Percentiles rank a stretch among this genome's conserved stretches.
These are phyloP conservation scores for Ariolimax columbianus DNA, from an alignment of 2,888 invertebrate genomes.

Conservation along the genomic window DNA sequence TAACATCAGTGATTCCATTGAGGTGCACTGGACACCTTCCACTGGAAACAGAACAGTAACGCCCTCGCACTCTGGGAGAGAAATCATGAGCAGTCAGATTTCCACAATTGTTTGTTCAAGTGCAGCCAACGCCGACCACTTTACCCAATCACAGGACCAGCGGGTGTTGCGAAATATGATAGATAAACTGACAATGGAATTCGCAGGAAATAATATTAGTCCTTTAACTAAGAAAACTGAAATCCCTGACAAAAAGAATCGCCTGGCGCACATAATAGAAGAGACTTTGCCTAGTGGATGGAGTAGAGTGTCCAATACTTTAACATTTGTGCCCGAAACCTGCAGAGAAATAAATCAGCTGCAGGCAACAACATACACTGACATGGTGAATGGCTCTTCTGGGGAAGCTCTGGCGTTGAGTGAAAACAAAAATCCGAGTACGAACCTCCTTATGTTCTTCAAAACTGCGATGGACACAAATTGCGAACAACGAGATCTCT, in stretches of 20 bases:
- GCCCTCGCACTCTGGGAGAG: background rate
- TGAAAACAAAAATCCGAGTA: too few relatives aligned
- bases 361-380: too few relatives aligned
- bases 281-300: background rate
- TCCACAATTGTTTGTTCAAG: too few relatives aligned
- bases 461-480: background rate
- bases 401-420: too few relatives aligned
- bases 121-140: background rate
- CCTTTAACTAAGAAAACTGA: background rate
- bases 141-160: background rate
- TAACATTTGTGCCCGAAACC: background rate
- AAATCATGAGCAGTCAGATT: background rate
- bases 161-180: background rate
- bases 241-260: background rate
- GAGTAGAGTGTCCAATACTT: background rate
- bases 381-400: too few relatives aligned
- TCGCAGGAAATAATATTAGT: background rate
- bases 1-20: background rate
- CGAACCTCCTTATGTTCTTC: background rate
- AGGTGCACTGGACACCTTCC: background rate
- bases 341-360: background rate
- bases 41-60: background rate
- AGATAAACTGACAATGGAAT: background rate
- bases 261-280: background rate
- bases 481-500: background rate